These are phyloP conservation scores for Solea senegalensis DNA, from an alignment of 2,113 vertebrate genomes.

Conservation along the genomic window DNA sequence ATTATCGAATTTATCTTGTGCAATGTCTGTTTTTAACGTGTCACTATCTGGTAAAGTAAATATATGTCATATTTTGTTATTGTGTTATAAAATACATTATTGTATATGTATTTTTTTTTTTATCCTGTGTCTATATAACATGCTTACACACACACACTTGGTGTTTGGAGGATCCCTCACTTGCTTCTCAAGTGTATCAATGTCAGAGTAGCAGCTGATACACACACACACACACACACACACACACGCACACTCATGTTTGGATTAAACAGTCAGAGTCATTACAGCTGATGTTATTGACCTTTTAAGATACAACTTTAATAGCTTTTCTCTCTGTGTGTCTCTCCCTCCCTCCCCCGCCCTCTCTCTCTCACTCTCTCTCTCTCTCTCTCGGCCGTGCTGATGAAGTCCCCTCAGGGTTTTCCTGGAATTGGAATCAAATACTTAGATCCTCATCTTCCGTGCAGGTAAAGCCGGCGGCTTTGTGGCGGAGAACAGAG, in stretches of 20 bases:
- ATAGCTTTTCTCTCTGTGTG: conserved; percentile 66
- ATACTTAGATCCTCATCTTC: conserved; percentile 70
- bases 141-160: conserved; percentile 77
- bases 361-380: conserved; percentile 21
- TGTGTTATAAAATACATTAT: no score
- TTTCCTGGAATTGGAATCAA: conserved; percentile 78
- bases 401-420: conserved; percentile 78
- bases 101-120: no score
- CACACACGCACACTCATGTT: conserved; percentile 69
- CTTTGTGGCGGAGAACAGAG: conserved; percentile 61
- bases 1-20: no score
- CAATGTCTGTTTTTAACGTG: no score
- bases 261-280: conserved; percentile 89
- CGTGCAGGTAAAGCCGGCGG: conserved; percentile 60
- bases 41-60: no score
- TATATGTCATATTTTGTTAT: no score
- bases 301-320: conserved; percentile 80
- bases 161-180: conserved; percentile 82
- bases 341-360: not conserved
- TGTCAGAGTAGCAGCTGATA: conserved; percentile 69
- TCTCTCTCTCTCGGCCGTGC: conserved; percentile 42
- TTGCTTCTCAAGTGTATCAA: conserved; percentile 90
- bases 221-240: conserved; percentile 55
- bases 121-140: not conserved
- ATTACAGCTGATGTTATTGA: conserved; percentile 80